A percentile compares a stretch with the other conserved stretches of the same genome.
phyloP scores from a whole-genome alignment of 2,888 invertebrate species.

The Agonopterix subpropinquella region DNA sequence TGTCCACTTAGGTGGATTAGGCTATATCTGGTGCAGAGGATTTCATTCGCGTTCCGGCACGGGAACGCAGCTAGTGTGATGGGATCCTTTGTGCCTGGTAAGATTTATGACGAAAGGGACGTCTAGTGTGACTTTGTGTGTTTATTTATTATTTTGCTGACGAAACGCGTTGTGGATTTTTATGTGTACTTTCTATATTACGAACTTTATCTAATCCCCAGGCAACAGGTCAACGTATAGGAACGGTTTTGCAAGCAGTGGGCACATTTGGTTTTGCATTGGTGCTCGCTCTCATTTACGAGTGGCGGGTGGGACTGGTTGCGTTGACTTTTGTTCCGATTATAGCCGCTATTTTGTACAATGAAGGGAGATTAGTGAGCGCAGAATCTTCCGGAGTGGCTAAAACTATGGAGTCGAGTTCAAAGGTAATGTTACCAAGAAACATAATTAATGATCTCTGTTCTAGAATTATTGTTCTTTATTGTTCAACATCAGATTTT shows the following conservation, averaged over 20 bases:
- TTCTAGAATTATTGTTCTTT: neutral
- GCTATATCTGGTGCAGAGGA: too few relatives aligned
- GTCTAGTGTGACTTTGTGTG: too few relatives aligned
- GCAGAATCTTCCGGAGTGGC: constrained; percentile 81
- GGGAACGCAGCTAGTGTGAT: too few relatives aligned
- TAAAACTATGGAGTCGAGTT: constrained; percentile 81
- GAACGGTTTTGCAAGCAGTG: constrained; percentile 83
- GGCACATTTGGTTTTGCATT: constrained; percentile 81
- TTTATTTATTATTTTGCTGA: too few relatives aligned
- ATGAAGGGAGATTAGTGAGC: constrained; percentile 79
- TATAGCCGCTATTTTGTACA: constrained; percentile 79
- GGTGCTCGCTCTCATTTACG: constrained; percentile 80
- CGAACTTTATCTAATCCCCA: constrained; percentile 26
- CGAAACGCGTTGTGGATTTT: too few relatives aligned
- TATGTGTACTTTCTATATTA: too few relatives aligned
- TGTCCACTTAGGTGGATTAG: too few relatives aligned
- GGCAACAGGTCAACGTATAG: constrained; percentile 89
- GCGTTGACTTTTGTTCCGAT: constrained; percentile 84
- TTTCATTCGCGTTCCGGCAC: too few relatives aligned
- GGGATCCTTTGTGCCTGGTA: too few relatives aligned
- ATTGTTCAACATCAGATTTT: neutral
- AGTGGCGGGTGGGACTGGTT: constrained; percentile 85
- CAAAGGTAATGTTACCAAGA: constrained; percentile 71
- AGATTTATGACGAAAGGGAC: too few relatives aligned
- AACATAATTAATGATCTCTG: neutral